Base-by-base conservation (phyloP, 2,113 vertebrate species). In the Haplochromis burtoni region DNA sequence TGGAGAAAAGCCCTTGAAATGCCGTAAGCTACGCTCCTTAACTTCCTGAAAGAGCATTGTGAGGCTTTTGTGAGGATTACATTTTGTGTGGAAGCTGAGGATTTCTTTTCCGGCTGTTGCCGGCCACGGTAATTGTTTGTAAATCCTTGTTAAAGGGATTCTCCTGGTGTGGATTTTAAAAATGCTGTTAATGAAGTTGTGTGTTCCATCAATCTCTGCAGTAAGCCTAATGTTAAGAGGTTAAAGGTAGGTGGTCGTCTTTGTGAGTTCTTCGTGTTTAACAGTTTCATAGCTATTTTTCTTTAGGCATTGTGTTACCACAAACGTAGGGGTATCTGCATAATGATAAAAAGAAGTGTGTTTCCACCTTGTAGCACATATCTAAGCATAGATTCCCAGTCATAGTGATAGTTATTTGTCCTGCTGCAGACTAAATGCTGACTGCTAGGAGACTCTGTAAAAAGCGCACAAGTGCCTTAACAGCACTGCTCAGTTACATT, bases 401-500 rank as follows among this genome's bases (percentile, higher is more conserved):
- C 57, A 14, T 14, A 33, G 14, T 45, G 55, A 26, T 9, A 21
- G 35, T 19, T 9, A 7, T 80, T 66, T 59, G 68, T 83, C 11
- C 84, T 19, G 76, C 40, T 31, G 76, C 57, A 16, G 49, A 68
- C 81, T 51, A 82, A 91, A 85, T 6, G 51, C 80, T 88, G 88
- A 86, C 68, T 84, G 89, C 78, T 85, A 81, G 61, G 87, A 88
- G 83, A 84, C 78, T 63, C 3, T 66, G 89, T 40, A 82, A 84
- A 88, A 84, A 79, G 80, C 38, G 55, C 87, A 78, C 29, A 14
- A 89, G 93, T 88, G 91, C 87, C 89, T 92, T 86, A 88, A 87
- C 90, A 61, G 90, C 88, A 86, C 57, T 85, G 89, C 88, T 90
- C 16, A 53, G 88, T 81, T 91, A 88, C 90, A 95, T 94, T 94